A percentile compares a stretch with the other conserved stretches of the same genome.
phyloP scores from a whole-genome alignment of 2,113 vertebrate genomes.

The Ibidorhyncha struthersii region DNA sequence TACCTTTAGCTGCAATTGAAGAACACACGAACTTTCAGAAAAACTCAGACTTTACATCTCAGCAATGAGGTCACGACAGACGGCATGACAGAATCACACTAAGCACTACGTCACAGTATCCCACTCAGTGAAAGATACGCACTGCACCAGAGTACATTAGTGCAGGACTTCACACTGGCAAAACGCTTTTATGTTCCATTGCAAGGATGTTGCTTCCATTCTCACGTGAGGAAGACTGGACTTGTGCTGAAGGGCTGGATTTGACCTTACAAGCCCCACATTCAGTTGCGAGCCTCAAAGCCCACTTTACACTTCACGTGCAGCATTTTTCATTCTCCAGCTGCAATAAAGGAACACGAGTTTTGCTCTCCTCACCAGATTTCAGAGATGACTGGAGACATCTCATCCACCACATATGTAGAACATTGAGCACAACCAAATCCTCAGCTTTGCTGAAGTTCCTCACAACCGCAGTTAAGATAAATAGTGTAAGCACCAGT shows the following conservation, averaged over 20 bases:
- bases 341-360: accelerated
- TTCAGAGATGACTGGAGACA: neutral
- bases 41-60: neutral
- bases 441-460: neutral
- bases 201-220: too few relatives aligned
- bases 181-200: too few relatives aligned
- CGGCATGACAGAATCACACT: neutral
- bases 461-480: neutral
- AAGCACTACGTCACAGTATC: neutral
- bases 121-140: neutral
- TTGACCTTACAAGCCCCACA: neutral
- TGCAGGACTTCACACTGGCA: neutral
- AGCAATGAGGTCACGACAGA: neutral
- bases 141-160: accelerated
- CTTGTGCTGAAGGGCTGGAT: neutral
- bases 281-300: neutral
- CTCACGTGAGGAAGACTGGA: neutral
- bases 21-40: neutral
- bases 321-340: neutral
- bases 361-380: neutral
- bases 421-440: neutral
- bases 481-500: neutral
- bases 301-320: neutral
- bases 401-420: accelerated
- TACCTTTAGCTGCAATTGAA: neutral